Evolutionary conservation across 1,140 invertebrate species (phyloP), one percentile per base, ranked within the genome.

Genomic region (Drosophila punjabiensis): DNA sequence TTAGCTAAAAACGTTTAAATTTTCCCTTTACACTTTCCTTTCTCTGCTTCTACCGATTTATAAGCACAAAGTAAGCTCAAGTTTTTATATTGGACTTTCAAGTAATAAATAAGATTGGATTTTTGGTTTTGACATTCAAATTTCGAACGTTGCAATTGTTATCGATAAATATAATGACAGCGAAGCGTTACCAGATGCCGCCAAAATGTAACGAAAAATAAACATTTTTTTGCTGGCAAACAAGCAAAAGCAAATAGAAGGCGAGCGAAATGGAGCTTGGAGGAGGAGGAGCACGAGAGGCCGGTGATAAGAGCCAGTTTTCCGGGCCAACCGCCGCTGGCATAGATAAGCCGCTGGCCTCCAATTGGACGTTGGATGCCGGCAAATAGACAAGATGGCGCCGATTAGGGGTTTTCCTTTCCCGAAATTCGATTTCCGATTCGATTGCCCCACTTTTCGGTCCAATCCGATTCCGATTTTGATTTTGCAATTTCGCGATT

Each of bases 401-500:
- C 28, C 55, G 33, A 39, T 11, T 56, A n/a, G 0, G 16, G 73
- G 60, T 63, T 64, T 60, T 77, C 30, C 11, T 13, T 62, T n/a
- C 5, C 14, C 18, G 24, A 14, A 39, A 43, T 55, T 55, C 47
- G 71, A 83, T 88, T 77, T 64, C 59, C 39, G 45, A 60, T 60
- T 24, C 13, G 20, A 48, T 43, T 52, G 24, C 24, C 24, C 24
- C 24, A 24, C 1, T 24, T 24, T 24, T 24, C 24, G 24, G 1
- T 3, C 24, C 24, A 24, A 24, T 24, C 18, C 39, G 33, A 56
- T 53, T 24, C 24, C 35, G 24, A 18, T 24, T 30, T 18, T 47
- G 84, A 81, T 83, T 83, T 69, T 71, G 68, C 83, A 71, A 81
- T 75, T 70, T 74, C 60, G 30, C 69, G 70, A 33, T 71, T 70